phyloP scores from a whole-genome alignment of 2,113 vertebrate species.

The Takifugu flavidus region DNA sequence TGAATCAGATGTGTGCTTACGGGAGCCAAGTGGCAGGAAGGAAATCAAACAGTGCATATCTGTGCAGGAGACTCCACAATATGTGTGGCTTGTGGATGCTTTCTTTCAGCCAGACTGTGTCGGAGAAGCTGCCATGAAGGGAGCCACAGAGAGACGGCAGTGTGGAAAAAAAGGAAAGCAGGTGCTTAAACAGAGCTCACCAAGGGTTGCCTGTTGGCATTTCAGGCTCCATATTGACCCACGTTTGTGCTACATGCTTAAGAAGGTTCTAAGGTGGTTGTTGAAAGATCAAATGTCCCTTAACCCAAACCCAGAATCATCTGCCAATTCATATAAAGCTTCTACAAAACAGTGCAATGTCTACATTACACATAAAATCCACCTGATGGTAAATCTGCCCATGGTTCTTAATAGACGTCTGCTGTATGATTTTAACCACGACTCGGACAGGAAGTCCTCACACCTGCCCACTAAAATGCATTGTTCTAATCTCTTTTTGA shows the following conservation, averaged over 20 bases:
- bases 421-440: no score
- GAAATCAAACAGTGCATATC: conserved; percentile 39
- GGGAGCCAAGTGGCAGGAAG: conserved; percentile 41
- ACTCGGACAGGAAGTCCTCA: no score
- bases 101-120: not conserved
- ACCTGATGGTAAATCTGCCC: no score
- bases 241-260: not conserved
- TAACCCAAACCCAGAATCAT: no score
- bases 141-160: not conserved
- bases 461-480: no score
- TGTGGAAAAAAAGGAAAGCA: not conserved
- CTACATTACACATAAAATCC: no score
- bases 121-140: conserved; percentile 11
- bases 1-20: conserved; percentile 47
- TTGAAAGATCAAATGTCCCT: no score
- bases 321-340: no score
- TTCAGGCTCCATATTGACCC: not conserved
- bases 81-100: conserved; percentile 14
- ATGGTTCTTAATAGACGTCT: no score
- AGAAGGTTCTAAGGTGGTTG: no score
- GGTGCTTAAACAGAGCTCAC: not conserved
- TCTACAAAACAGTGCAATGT: no score
- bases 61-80: conserved; percentile 28
- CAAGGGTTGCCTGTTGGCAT: not conserved
- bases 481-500: no score